Conservation (phyloP, 1,140 invertebrate genomes). For the Tyrophagus putrescentiae region DNA sequence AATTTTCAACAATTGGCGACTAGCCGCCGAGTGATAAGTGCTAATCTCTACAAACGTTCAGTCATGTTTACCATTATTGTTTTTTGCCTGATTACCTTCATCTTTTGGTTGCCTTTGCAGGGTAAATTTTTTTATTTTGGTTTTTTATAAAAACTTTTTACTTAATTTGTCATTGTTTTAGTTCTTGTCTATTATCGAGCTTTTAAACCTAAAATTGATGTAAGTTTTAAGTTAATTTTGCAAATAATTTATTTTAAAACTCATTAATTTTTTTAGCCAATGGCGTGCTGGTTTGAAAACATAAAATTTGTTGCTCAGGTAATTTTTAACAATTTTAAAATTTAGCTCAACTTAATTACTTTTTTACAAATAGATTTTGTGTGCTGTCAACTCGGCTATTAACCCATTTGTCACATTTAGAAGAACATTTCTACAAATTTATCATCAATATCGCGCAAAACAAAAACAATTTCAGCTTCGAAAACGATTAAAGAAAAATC, state of each 20-base stretch:
- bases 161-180: slow-evolving; percentile 1
- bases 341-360: not conserved
- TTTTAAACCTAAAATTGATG: slow-evolving; percentile 48
- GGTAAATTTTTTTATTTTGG: slow-evolving; percentile 19
- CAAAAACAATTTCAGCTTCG: not conserved
- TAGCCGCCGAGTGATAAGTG: not conserved
- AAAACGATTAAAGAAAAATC: not conserved
- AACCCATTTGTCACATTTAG: slow-evolving; percentile 54
- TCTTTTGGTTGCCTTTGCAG: slow-evolving; percentile 50
- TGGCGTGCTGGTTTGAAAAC: slow-evolving; percentile 34
- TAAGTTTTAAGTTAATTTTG: slow-evolving; percentile 31
- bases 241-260: not conserved
- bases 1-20: not conserved
- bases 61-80: slow-evolving; percentile 53
- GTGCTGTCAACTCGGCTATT: slow-evolving; percentile 51
- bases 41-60: slow-evolving; percentile 33
- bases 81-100: slow-evolving; percentile 47
- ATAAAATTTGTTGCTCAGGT: slow-evolving; percentile 49
- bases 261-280: not conserved
- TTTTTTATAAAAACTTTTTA: not conserved
- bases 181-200: slow-evolving; percentile 38
- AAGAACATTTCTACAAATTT: slow-evolving; percentile 28
- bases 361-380: slow-evolving; percentile 33
- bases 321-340: not conserved
- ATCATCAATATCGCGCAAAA: not conserved